Evolutionary conservation across 2,113 vertebrate species (phyloP), one percentile per base, ranked within the genome.

Genomic region (Aspiorhynchus laticeps): DNA sequence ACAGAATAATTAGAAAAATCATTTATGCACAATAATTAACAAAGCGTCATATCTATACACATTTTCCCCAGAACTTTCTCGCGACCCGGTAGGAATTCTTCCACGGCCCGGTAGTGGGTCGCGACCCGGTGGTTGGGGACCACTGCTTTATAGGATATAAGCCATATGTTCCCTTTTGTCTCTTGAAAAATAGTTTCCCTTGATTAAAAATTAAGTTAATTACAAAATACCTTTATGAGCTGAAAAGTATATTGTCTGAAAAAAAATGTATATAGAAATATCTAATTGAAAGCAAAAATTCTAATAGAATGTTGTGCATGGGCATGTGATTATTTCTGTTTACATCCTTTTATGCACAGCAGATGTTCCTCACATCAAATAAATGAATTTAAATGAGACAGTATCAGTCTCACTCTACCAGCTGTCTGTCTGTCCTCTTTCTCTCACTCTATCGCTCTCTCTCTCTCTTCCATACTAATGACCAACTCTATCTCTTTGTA

Each of bases 331-430:
- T 84, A 63, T 51, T 53, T 83, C 65, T 83, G 81, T 83, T 67
- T 71, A 33, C 65, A 51, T 53, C 26, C 63, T 75, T 88, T 43
- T 79, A 69, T 80, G 28, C 43, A 15, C 77, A 88, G 84, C 84
- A 85, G 84, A 83, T 74, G 77, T 48, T 88, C 59, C 41, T 65
- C 83, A 74, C 73, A 73, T 88, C 84, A 75, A 69, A 85, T 69
- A 80, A 69, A 84, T 84, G 53, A 85, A 85, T 85, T 78, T 92
- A 80, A 89, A 88, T 90, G 86, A n/a, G 43, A 79, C 61, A 24
- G 21, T 82, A 86, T 89, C 88, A 59, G 79, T 83, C 71, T 59
- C 14, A 83, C 81, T 83, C 43, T 71, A 48, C 81, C 81, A 83
- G 65, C 81, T 86, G 59, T 79, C 59, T 33, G 61, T 89, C 41